Percentiles rank a stretch among this genome's conserved stretches.
Evolutionary conservation across 1,140 invertebrate genomes (phyloP).

Genomic region (Coenobita brevimanus): DNA sequence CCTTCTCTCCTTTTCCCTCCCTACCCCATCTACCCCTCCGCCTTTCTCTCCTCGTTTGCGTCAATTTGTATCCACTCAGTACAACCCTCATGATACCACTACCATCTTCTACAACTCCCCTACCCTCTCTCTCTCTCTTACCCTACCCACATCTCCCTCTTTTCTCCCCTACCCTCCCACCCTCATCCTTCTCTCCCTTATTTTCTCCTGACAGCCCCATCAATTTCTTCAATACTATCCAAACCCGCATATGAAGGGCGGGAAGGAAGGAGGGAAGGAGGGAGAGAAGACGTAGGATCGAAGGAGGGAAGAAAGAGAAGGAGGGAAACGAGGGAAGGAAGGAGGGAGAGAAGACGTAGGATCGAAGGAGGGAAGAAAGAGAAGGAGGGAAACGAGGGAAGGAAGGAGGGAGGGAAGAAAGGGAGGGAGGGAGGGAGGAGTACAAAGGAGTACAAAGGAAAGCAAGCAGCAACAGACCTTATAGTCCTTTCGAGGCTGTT

Average conservation of each 20-base stretch:
- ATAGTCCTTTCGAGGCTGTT: too few relatives aligned
- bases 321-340: background rate
- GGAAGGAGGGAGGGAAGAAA: background rate
- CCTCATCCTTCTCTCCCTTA: background rate
- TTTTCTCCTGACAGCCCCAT: background rate
- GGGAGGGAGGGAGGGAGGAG: background rate
- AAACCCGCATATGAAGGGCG: background rate
- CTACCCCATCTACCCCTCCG: background rate
- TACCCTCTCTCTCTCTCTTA: background rate
- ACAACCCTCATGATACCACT: too few relatives aligned
- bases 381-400: background rate
- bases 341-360: background rate
- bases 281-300: background rate
- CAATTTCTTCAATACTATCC: background rate
- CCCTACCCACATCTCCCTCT: background rate
- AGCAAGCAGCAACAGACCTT: background rate
- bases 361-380: background rate
- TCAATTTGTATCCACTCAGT: too few relatives aligned
- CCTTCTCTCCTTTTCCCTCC: background rate
- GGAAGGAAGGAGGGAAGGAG: background rate
- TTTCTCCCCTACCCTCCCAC: background rate
- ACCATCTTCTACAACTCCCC: background rate
- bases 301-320: background rate
- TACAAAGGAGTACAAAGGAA: background rate
- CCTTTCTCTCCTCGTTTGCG: background rate